Percentiles rank a stretch among this genome's conserved stretches.
Evolutionary conservation across 1,140 invertebrate genomes (phyloP).

Genomic region (Aricia agestis): DNA sequence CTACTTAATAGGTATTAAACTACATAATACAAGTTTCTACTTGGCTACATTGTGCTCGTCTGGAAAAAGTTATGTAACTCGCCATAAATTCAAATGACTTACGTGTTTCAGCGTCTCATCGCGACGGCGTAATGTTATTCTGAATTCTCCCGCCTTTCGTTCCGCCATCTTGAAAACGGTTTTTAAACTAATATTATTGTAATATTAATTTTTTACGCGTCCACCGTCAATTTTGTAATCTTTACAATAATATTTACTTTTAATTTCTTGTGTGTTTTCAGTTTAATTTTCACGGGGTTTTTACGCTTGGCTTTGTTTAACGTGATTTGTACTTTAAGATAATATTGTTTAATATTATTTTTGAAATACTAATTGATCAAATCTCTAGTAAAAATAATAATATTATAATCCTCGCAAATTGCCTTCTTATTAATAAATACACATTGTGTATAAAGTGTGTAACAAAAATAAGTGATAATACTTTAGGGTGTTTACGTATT

Average conservation of each 20-base stretch:
- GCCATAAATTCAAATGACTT: slow-evolving; percentile 3
- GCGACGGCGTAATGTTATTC: background rate
- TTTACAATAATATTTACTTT: background rate
- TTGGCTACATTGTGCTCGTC: background rate
- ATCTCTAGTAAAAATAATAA: too few relatives aligned
- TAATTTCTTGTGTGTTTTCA: background rate
- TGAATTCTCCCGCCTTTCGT: background rate
- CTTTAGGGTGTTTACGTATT: too few relatives aligned
- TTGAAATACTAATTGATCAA: too few relatives aligned
- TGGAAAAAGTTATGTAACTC: background rate
- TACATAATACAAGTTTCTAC: background rate
- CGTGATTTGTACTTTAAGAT: background rate
- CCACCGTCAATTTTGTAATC: background rate
- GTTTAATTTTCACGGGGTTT: background rate
- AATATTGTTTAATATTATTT: too few relatives aligned
- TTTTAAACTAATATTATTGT: slow-evolving; percentile 11
- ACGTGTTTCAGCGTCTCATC: background rate
- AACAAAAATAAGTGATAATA: too few relatives aligned
- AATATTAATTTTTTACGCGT: background rate
- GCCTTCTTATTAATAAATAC: too few relatives aligned
- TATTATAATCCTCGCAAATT: too few relatives aligned
- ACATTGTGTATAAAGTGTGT: too few relatives aligned
- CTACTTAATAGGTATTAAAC: too few relatives aligned
- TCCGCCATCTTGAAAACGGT: slow-evolving; percentile 4
- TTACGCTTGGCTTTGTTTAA: background rate